These are phyloP conservation scores for Drosophila kokeensis DNA, from an alignment of 2,888 invertebrate genomes.

Conservation along the genomic window DNA sequence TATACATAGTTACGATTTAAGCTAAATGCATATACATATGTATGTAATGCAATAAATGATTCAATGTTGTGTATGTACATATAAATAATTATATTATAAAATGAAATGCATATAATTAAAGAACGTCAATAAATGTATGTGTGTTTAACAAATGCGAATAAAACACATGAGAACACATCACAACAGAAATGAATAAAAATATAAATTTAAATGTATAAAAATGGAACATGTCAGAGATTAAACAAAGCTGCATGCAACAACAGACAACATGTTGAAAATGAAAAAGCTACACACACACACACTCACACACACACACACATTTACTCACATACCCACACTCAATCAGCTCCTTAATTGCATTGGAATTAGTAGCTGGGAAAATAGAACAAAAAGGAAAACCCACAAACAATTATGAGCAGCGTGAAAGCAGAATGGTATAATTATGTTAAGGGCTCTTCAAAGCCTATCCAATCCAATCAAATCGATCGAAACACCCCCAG, in stretches of 20 bases:
- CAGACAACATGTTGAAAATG: constrained; percentile 50
- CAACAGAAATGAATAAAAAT: constrained; percentile 23
- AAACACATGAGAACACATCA: constrained; percentile 35
- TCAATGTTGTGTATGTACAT: constrained; percentile 80
- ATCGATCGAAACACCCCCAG: constrained; percentile 35
- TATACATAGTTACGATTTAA: constrained; percentile 73
- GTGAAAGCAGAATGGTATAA: constrained; percentile 67
- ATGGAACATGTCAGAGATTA: constrained; percentile 50
- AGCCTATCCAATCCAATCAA: constrained; percentile 73
- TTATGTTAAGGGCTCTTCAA: constrained; percentile 76
- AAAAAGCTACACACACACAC: constrained; percentile 27
- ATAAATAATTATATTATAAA: constrained; percentile 56
- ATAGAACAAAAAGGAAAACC: constrained; percentile 33
- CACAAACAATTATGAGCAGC: constrained; percentile 55
- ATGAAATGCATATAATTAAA: constrained; percentile 59
- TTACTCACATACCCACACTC: constrained; percentile 10
- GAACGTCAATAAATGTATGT: constrained; percentile 64
- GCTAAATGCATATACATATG: constrained; percentile 62
- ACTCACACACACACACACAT: constrained; percentile 2
- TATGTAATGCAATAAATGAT: constrained; percentile 69
- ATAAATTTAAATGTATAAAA: constrained; percentile 54
- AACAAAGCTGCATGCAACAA: constrained; percentile 55
- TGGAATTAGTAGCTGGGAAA: constrained; percentile 47
- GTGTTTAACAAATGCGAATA: constrained; percentile 49
- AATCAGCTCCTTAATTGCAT: constrained; percentile 43